phyloP scores from a whole-genome alignment of 2,113 vertebrate genomes.

The Toxotes chatareus region DNA sequence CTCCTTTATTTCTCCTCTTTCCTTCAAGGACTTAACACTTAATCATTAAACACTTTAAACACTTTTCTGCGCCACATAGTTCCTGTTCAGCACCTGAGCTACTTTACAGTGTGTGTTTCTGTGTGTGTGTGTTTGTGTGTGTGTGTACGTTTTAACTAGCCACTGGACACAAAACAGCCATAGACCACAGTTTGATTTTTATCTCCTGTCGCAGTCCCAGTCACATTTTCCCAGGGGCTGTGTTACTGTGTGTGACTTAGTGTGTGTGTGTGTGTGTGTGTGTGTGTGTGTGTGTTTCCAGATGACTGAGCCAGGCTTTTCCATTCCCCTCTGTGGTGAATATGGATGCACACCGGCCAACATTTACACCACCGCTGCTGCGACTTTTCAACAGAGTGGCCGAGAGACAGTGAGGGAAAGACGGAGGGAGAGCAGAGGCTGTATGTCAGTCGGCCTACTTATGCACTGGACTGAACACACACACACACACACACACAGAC shows the following conservation, averaged over 20 bases:
- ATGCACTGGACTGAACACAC: conserved; percentile 46
- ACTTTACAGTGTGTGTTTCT: conserved; percentile 22
- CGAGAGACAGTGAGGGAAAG: neutral
- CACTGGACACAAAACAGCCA: conserved; percentile 69
- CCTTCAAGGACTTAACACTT: conserved; percentile 67
- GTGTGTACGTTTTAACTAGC: conserved; percentile 39
- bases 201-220: conserved; percentile 70
- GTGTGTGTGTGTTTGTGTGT: conserved; percentile 37
- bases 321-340: conserved; percentile 71
- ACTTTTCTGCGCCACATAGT: conserved; percentile 22
- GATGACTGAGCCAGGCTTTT: conserved; percentile 78
- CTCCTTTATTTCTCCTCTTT: conserved; percentile 11
- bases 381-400: conserved; percentile 41
- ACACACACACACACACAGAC: conserved; percentile 33
- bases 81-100: conserved; percentile 18
- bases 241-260: conserved; percentile 28
- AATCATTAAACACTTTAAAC: conserved; percentile 70
- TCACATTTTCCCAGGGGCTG: conserved; percentile 78
- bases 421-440: conserved; percentile 28
- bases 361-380: conserved; percentile 56
- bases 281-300: conserved; percentile 70
- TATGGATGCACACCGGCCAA: conserved; percentile 63
- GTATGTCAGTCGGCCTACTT: conserved; percentile 38
- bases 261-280: conserved; percentile 50
- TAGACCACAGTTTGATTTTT: conserved; percentile 67